Conservation (phyloP, 1,140 invertebrate genomes). For the Conus betulinus region DNA sequence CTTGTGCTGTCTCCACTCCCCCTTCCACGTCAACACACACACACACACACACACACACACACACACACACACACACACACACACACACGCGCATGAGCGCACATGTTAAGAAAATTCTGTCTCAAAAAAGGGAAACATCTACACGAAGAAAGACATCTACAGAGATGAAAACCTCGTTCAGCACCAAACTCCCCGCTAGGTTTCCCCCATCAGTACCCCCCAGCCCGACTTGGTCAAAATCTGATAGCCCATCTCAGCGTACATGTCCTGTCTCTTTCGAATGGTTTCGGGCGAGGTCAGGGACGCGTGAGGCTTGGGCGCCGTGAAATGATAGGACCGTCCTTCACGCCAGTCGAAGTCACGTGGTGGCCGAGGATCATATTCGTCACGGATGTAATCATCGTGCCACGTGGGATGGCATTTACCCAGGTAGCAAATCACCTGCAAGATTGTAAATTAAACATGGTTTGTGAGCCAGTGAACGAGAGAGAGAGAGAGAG, state of each 20-base stretch:
- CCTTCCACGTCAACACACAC: no score
- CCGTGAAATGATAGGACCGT: slow-evolving; percentile 32
- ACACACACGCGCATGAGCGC: no score
- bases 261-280: slow-evolving; percentile 1
- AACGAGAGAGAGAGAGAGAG: no score
- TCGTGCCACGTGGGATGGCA: slow-evolving; percentile 38
- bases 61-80: no score
- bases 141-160: no score
- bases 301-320: slow-evolving; percentile 19
- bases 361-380: slow-evolving; percentile 8
- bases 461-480: no score
- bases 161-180: no score
- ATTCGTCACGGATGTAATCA: slow-evolving; percentile 27
- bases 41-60: no score
- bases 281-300: slow-evolving; percentile 5
- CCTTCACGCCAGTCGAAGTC: slow-evolving; percentile 29
- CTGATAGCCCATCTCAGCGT: slow-evolving; percentile 12
- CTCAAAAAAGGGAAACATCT: no score
- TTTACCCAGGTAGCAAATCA: slow-evolving; percentile 32
- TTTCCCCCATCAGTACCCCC: background rate
- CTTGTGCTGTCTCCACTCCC: no score
- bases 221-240: slow-evolving; percentile 17
- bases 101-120: no score
- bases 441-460: slow-evolving; percentile 9
- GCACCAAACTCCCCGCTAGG: no score